Evolutionary conservation across 1,140 invertebrate genomes (phyloP), one percentile per base, ranked within the genome.

Genomic region (Brachionus calyciflorus): DNA sequence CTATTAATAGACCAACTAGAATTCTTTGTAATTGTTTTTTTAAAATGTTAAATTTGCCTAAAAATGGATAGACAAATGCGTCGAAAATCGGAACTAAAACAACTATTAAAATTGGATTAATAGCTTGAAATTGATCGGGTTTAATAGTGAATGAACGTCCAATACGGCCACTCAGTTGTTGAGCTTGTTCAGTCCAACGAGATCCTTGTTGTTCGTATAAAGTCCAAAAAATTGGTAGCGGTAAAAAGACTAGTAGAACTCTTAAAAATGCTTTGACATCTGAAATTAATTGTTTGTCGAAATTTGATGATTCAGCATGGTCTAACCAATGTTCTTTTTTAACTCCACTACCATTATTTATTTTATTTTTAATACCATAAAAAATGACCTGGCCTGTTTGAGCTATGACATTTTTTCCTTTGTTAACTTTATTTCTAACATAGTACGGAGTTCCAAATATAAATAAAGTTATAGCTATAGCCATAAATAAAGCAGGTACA

Each of bases 141-240:
- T 83, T 82, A 2, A 85, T 14, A 10, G 78, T 85, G 17, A 88
- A 88, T 76, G 48, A 51, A 12, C 28, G 33, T 48, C 87, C 88
- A 2, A 95, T 82, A n/a, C 89, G 82, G 9, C 94, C 93, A 81
- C 93, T 87, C 92, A 98, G 94, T 78, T 90, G 88, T 0, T 90
- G 89, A 7, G 94, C 94, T 88, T 98, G 94, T 77, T 96, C 89
- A 0, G 93, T 95, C 95, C 95, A 98, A 55, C 91, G 88, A 0
- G 94, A 96, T 12, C 93, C 94, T 88, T 87, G 86, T 73, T 88
- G 87, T 75, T 88, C 86, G 80, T 82, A 87, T 0, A 97, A 84
- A 0, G 93, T 90, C 93, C 93, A 96, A 82, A 94, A 96, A 2
- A 96, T 82, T 6, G 93, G 93, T 1, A 94, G 81, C 0, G 93